phyloP scores from a whole-genome alignment of 2,113 vertebrate species.

The Megaleporinus macrocephalus region DNA sequence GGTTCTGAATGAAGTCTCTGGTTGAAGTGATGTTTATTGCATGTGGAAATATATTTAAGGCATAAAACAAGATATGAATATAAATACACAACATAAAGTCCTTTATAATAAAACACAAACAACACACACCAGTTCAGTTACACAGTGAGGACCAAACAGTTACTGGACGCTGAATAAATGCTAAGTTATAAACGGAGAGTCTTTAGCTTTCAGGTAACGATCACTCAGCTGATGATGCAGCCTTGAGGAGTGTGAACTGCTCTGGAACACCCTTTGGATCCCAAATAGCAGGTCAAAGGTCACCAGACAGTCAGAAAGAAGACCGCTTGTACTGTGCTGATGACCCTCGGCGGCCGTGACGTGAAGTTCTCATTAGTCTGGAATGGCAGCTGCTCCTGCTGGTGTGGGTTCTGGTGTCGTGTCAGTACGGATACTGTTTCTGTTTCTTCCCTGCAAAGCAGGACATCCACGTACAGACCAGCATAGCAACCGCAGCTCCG shows the following conservation, averaged over 20 bases:
- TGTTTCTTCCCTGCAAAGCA: constrained; percentile 96
- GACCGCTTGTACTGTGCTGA: not conserved
- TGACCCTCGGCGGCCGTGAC: not conserved
- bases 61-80: constrained; percentile 21
- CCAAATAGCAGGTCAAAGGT: constrained; percentile 29
- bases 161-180: not conserved
- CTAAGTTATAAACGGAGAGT: not conserved
- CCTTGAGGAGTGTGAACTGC: not conserved
- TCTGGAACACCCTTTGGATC: constrained; percentile 17
- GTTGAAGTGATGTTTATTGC: constrained; percentile 17
- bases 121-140: constrained; percentile 28
- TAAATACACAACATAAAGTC: constrained; percentile 27
- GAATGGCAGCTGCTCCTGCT: not conserved
- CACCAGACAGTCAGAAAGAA: not conserved
- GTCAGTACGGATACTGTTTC: constrained; percentile 94
- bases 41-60: constrained; percentile 28
- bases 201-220: not conserved
- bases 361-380: not conserved
- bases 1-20: constrained; percentile 2
- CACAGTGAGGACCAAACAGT: constrained; percentile 8
- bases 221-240: not conserved
- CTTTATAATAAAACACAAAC: constrained; percentile 14
- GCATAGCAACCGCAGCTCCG: constrained; percentile 83
- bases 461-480: constrained; percentile 94
- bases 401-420: not conserved